A percentile compares a stretch with the other conserved stretches of the same genome.
These are phyloP conservation scores for Pollimyrus isidori DNA, from an alignment of 2,113 vertebrate genomes.

Conservation along the genomic window DNA sequence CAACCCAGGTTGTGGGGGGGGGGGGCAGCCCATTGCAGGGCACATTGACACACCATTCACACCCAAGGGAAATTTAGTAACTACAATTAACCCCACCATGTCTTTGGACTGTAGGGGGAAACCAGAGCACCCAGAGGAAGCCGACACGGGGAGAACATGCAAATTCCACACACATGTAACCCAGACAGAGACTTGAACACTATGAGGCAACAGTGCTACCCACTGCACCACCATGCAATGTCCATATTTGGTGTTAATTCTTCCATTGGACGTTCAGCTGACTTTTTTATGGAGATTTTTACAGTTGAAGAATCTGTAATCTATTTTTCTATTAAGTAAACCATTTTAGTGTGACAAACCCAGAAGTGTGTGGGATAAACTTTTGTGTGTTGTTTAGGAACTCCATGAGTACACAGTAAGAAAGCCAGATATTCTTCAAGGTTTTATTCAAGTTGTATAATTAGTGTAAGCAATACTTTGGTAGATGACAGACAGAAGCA, in stretches of 20 bases:
- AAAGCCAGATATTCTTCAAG: background rate
- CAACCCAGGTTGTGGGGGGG: no score
- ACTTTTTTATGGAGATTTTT: slow-evolving; percentile 35
- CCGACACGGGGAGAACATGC: no score
- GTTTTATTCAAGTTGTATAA: background rate
- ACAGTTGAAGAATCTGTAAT: slow-evolving; percentile 30
- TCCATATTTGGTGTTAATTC: background rate
- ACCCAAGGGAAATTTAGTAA: no score
- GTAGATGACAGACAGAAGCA: background rate
- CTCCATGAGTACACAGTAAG: background rate
- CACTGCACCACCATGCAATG: slow-evolving; percentile 37
- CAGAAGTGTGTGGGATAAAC: background rate
- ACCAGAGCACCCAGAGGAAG: no score
- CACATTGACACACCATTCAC: no score
- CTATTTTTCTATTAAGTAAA: slow-evolving; percentile 54
- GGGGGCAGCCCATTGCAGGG: no score
- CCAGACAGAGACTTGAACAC: no score
- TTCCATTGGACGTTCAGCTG: background rate
- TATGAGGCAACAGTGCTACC: slow-evolving; percentile 47
- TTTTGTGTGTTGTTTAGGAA: background rate
- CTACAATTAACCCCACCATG: no score
- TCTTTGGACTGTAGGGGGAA: no score
- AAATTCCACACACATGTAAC: no score
- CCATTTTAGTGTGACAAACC: background rate
- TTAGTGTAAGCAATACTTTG: background rate